Evolutionary conservation across 2,113 vertebrate species (phyloP).

Genomic region (Macquaria ambigua): DNA sequence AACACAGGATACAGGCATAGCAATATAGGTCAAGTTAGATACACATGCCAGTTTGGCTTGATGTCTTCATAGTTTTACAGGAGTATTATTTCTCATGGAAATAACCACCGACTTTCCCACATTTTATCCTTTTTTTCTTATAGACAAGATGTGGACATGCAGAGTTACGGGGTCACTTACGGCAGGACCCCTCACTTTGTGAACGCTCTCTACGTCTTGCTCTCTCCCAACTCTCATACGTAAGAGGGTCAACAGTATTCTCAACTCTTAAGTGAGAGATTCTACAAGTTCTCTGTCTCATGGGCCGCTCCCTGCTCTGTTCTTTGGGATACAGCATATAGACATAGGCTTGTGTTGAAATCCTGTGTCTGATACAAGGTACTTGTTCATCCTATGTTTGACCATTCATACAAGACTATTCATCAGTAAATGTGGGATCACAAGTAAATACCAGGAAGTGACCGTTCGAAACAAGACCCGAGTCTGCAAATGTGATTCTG

Average conservation of each 20-base stretch:
- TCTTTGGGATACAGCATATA: neutral
- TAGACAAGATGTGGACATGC: neutral
- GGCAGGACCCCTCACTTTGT: neutral
- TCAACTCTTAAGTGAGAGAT: slow-evolving; percentile 34
- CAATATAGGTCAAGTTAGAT: slow-evolving; percentile 53
- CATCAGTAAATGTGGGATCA: neutral
- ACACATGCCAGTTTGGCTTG: slow-evolving; percentile 32
- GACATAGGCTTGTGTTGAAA: too few relatives aligned
- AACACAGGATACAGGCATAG: slow-evolving; percentile 9
- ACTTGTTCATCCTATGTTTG: neutral
- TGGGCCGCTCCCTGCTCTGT: neutral
- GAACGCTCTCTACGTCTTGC: neutral
- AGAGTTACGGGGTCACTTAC: neutral
- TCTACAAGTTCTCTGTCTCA: slow-evolving; percentile 14
- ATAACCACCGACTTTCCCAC: neutral
- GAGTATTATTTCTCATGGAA: neutral
- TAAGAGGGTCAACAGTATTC: neutral
- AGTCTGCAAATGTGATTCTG: neutral
- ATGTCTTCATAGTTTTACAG: slow-evolving; percentile 10
- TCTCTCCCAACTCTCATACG: neutral
- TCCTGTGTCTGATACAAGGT: neutral
- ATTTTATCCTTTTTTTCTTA: neutral
- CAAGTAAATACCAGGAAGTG: neutral
- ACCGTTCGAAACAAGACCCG: neutral
- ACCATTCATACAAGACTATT: neutral